These are phyloP conservation scores for Kryphioiulus occultus DNA, from an alignment of 2,888 invertebrate genomes.

Conservation along the genomic window DNA sequence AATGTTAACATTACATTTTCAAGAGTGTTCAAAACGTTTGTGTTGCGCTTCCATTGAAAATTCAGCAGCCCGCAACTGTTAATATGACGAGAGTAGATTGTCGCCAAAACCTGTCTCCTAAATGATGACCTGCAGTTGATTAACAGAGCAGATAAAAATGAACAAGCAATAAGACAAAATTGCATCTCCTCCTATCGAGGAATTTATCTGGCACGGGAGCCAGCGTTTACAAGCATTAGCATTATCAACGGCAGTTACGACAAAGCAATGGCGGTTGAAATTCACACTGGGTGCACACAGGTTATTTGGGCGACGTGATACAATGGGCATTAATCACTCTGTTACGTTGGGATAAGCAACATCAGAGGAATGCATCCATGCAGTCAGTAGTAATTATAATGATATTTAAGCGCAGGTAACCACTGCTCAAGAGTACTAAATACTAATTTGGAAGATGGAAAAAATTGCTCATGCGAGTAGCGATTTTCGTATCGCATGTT, in stretches of 20 bases:
- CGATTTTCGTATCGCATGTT: background rate
- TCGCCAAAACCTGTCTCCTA: constrained; percentile 18
- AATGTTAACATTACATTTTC: no score
- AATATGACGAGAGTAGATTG: background rate
- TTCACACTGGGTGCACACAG: background rate
- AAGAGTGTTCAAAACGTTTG: no score
- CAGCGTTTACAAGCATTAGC: constrained; percentile 17
- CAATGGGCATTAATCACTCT: background rate
- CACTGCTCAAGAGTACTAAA: background rate
- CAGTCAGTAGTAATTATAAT: background rate
- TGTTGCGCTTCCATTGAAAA: background rate
- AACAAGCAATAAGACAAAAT: constrained; percentile 31
- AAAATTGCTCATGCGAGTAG: background rate
- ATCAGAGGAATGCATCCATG: background rate
- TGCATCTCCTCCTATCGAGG: constrained; percentile 20
- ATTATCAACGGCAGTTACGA: constrained; percentile 8
- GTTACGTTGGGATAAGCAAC: background rate
- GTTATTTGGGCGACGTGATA: background rate
- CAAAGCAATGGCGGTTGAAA: background rate
- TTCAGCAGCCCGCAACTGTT: background rate
- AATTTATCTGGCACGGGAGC: constrained; percentile 9
- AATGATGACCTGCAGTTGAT: constrained; percentile 31
- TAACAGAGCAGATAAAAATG: constrained; percentile 26
- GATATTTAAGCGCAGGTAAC: background rate
- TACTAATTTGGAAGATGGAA: background rate